Evolutionary conservation across 2,888 invertebrate genomes (phyloP).

Genomic region (Hedychridium roseum): DNA sequence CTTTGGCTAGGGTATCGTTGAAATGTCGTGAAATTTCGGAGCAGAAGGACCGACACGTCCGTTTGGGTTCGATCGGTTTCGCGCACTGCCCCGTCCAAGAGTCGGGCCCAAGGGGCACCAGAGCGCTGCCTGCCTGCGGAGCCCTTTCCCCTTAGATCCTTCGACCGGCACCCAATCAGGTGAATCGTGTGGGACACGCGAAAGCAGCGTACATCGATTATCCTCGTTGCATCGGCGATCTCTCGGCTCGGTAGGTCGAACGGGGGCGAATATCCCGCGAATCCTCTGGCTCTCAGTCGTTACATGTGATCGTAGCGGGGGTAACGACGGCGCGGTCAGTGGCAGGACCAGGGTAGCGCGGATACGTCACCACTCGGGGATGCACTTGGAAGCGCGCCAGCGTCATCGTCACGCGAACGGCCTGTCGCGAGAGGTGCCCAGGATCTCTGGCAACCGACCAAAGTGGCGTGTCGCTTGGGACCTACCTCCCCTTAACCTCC

Average conservation of each 20-base stretch:
- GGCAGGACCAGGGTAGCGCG: not conserved
- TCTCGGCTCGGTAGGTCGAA: not conserved
- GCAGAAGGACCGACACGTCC: conserved; percentile 6
- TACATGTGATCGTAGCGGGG: not conserved
- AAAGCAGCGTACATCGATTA: not conserved
- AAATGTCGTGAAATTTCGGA: too few species aligned
- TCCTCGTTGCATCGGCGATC: not conserved
- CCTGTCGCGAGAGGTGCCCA: conserved; percentile 5
- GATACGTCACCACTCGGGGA: conserved; percentile 14
- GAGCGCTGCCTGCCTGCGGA: conserved; percentile 11
- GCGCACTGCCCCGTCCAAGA: conserved; percentile 15
- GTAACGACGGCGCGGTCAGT: not conserved
- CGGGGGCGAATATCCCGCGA: not conserved
- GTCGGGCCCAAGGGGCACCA: conserved; percentile 15
- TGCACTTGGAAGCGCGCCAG: conserved; percentile 36
- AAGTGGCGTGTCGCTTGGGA: conserved; percentile 32
- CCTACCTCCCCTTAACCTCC: too few species aligned
- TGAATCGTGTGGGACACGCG: not conserved
- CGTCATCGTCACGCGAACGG: conserved; percentile 29
- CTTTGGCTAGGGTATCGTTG: too few species aligned
- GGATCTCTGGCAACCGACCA: conserved; percentile 23
- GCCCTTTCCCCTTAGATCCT: conserved; percentile 1
- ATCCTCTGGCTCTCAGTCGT: conserved; percentile 3
- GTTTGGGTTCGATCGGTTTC: conserved; percentile 6
- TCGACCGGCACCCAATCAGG: not conserved